Conservation (phyloP, 2,888 invertebrate species). For the Pseudococcus viburni region DNA sequence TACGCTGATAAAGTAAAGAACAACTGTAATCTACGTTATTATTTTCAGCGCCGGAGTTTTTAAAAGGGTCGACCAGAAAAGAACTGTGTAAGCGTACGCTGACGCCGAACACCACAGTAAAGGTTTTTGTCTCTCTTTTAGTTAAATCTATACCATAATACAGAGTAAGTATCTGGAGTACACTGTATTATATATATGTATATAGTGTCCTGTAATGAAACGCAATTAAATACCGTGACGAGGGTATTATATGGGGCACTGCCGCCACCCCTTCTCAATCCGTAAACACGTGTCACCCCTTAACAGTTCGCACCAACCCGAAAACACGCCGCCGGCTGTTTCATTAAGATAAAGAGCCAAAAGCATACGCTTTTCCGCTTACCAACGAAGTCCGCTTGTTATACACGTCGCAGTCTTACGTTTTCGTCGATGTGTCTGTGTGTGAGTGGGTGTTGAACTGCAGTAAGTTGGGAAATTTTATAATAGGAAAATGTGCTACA, state of each 20-base stretch:
- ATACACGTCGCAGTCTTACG: background rate
- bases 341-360: constrained; percentile 65
- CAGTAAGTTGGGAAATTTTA: background rate
- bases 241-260: constrained; percentile 63
- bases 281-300: constrained; percentile 64
- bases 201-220: constrained; percentile 61
- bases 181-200: constrained; percentile 29
- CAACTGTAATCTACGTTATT: constrained; percentile 64
- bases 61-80: background rate
- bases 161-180: background rate
- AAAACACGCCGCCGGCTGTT: constrained; percentile 56
- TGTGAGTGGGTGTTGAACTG: background rate
- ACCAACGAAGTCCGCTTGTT: constrained; percentile 28
- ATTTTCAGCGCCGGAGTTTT: constrained; percentile 50
- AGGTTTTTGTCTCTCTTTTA: constrained; percentile 5
- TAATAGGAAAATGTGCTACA: background rate
- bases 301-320: constrained; percentile 63
- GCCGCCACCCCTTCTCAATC: constrained; percentile 45
- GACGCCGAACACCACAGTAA: background rate
- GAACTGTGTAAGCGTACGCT: background rate
- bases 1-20: constrained; percentile 53
- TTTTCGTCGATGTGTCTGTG: background rate
- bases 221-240: constrained; percentile 64
- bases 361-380: constrained; percentile 56
- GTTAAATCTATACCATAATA: constrained; percentile 39